Percentiles rank a stretch among this genome's conserved stretches.
These are phyloP conservation scores for Helicoverpa armigera DNA, from an alignment of 1,140 invertebrate genomes.

Conservation along the genomic window DNA sequence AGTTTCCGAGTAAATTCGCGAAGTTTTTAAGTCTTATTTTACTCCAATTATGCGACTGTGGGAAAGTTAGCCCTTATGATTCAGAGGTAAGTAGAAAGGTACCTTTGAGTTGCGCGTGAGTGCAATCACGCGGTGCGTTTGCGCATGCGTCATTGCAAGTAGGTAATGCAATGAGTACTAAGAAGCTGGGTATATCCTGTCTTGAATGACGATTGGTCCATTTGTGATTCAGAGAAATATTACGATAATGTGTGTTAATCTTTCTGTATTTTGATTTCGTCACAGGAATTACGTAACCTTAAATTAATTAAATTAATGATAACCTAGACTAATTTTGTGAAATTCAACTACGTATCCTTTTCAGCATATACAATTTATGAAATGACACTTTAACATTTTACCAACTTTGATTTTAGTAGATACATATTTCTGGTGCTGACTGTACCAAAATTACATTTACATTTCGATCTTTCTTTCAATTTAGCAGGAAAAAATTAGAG, in stretches of 20 bases:
- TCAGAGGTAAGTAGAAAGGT: conserved; percentile 33
- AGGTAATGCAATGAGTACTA: conserved; percentile 4
- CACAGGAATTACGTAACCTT: neutral
- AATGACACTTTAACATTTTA: too few relatives aligned
- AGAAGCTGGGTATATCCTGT: neutral
- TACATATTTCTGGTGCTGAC: too few relatives aligned
- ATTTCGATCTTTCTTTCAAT: neutral
- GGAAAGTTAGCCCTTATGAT: conserved; percentile 49
- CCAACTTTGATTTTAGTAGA: too few relatives aligned
- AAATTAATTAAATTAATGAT: too few relatives aligned
- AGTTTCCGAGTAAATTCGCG: conserved; percentile 53
- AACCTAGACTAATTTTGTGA: neutral
- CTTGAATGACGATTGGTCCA: neutral
- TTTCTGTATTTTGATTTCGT: neutral
- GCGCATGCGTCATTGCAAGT: conserved; percentile 32
- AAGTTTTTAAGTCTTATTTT: conserved; percentile 45
- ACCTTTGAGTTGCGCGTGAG: conserved; percentile 8
- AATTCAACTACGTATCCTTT: too few relatives aligned
- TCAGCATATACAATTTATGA: too few relatives aligned
- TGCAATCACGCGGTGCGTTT: conserved; percentile 15
- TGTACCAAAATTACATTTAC: too few relatives aligned
- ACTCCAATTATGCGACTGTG: conserved; percentile 51
- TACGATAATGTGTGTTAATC: neutral
- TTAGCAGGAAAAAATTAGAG: too few relatives aligned
- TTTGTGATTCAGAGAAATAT: neutral